phyloP scores from a whole-genome alignment of 2,888 invertebrate species.

The Ophioninae sp. region DNA sequence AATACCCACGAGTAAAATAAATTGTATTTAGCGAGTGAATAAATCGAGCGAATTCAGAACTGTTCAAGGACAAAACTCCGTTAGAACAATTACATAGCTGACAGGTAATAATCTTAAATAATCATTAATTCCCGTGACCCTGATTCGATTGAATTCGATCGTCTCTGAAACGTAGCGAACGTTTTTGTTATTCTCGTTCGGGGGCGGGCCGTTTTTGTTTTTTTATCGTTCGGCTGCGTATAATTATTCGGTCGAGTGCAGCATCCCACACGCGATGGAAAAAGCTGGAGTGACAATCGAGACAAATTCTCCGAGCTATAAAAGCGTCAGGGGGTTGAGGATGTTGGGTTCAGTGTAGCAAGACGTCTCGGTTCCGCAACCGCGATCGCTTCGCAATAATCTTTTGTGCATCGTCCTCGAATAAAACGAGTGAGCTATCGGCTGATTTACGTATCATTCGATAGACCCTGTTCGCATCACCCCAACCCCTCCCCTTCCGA shows the following conservation, averaged over 20 bases:
- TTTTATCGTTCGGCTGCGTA: not conserved
- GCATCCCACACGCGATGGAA: constrained; percentile 39
- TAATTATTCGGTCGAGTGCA: constrained; percentile 25
- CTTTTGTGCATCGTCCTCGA: constrained; percentile 63
- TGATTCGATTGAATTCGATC: constrained; percentile 31
- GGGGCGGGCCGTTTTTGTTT: constrained; percentile 16
- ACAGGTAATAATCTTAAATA: not conserved
- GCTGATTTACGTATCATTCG: constrained; percentile 50
- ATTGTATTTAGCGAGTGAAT: not conserved
- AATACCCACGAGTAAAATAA: not conserved
- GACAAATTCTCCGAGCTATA: constrained; percentile 65
- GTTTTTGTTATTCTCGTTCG: not conserved
- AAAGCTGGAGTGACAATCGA: not conserved
- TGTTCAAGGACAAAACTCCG: not conserved
- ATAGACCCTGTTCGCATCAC: constrained; percentile 34
- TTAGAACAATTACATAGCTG: not conserved
- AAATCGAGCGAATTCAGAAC: not conserved
- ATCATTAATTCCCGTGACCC: constrained; percentile 17
- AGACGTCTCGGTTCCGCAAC: constrained; percentile 64
- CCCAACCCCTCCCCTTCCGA: not conserved
- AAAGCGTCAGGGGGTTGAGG: constrained; percentile 67
- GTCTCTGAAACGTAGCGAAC: not conserved
- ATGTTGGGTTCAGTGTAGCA: constrained; percentile 71
- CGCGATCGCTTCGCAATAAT: constrained; percentile 41
- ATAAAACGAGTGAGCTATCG: constrained; percentile 58